Evolutionary conservation across 2,888 invertebrate species (phyloP), one percentile per base, ranked within the genome.

Genomic region (Limulus polyphemus): DNA sequence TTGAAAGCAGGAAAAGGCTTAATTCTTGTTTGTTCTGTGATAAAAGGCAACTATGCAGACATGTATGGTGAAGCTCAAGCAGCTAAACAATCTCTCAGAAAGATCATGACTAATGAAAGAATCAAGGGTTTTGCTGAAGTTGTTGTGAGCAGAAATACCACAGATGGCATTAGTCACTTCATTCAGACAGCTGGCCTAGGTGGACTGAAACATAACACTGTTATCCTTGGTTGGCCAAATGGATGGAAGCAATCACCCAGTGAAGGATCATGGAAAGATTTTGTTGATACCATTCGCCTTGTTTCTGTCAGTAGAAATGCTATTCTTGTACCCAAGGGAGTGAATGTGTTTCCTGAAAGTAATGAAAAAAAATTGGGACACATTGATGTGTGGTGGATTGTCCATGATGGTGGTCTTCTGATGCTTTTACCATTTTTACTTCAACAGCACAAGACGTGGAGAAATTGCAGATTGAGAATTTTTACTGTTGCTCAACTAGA

Each of bases 341-440:
- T 97, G 68, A 92, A 94, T 78, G 90, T 91, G 80, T 99, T 92
- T 82, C 99, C 99, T 0, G 90, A 91, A 74, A 90, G 89, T 49
- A 84, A 83, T 69, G 93, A 94, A 77, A 94, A 91, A 80, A 86
- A 93, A 70, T 83, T 86, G 62, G 99, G 99, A 57, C 91, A 91
- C 75, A 97, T 99, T 73, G 99, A 99, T 76, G 88, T 99, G 69
- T 99, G 99, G 99, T 99, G 97, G 97, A 97, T 98, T 73, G 97
- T 98, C 5, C 97, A 99, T 78, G 99, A 99, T 76, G 99, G 99
- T 58, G 99, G 99, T 59, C 83, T 99, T 71, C 83, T 99, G 70
- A 98, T 99, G 95, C 59, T 67, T 47, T 64, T 73, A 17, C 77
- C 78, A 14, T 78, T 78, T 69, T 70, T 78, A 59, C 73, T 78